Evolutionary conservation across 37 sponge, comb jelly and placozoan species (phyloP).

Genomic region (Cladorhizidae sp.): DNA sequence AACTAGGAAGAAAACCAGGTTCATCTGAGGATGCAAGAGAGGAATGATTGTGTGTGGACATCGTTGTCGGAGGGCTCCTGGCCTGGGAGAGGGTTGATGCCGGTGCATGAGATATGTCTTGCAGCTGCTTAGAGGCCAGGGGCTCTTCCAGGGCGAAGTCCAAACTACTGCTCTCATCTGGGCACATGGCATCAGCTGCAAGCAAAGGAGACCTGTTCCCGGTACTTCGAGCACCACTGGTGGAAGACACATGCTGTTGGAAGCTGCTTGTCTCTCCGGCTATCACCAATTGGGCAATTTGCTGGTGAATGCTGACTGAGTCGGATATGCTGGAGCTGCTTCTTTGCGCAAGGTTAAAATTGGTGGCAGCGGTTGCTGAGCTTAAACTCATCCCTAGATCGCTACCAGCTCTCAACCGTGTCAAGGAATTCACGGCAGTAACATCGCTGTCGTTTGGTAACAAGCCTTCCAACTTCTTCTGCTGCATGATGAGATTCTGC

Average conservation of each 20-base stretch:
- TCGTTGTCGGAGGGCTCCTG: conserved; percentile 12
- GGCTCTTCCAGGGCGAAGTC: conserved; percentile 8
- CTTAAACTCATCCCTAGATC: background rate
- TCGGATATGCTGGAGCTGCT: conserved; percentile 10
- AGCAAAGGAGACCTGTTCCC: background rate
- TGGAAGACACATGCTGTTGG: too few species aligned
- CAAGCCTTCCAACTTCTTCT: background rate
- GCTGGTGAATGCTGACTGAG: background rate
- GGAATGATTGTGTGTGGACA: background rate
- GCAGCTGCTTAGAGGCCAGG: background rate
- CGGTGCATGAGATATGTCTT: background rate
- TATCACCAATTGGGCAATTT: too few species aligned
- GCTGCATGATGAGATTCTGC: background rate
- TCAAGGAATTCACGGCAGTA: background rate
- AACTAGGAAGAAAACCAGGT: background rate
- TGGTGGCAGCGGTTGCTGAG: background rate
- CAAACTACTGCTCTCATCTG: conserved; percentile 7
- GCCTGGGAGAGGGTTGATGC: conserved; percentile 21
- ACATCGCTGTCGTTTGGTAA: conserved; percentile 6
- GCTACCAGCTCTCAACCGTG: background rate
- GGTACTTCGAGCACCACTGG: background rate
- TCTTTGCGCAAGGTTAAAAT: background rate
- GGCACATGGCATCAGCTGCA: background rate
- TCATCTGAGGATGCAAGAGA: background rate
- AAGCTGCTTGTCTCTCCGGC: too few species aligned